Conservation (phyloP, 2,797 vertebrate genomes). For the Thamnophis elegans region DNA sequence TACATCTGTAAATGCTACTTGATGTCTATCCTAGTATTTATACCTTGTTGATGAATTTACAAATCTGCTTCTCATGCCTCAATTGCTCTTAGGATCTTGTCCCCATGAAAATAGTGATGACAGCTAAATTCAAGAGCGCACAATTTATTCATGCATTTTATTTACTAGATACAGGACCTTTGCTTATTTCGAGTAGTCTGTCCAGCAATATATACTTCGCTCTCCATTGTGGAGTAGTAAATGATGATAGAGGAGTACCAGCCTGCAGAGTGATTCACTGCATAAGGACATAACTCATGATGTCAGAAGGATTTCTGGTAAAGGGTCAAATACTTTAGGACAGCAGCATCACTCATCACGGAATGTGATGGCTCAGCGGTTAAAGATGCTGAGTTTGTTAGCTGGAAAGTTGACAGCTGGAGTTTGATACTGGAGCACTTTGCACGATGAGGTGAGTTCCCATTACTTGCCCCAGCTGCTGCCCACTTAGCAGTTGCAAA, state of each 20-base stretch:
- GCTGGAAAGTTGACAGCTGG: neutral
- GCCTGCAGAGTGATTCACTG: neutral
- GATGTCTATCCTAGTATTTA: neutral
- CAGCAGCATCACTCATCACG: neutral
- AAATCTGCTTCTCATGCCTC: neutral
- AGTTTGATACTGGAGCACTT: neutral
- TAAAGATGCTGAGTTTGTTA: neutral
- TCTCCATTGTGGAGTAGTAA: neutral
- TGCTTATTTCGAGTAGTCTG: neutral
- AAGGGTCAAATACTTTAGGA: neutral
- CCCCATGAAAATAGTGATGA: neutral
- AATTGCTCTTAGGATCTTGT: neutral
- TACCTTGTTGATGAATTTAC: neutral
- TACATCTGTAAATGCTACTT: too few species aligned
- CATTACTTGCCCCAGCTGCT: neutral
- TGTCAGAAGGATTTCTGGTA: neutral
- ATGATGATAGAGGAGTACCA: neutral
- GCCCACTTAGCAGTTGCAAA: neutral
- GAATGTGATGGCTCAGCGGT: neutral
- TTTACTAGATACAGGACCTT: neutral
- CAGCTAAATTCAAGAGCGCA: neutral
- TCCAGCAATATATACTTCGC: neutral
- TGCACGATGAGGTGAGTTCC: neutral
- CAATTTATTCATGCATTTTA: neutral
- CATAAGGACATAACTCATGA: neutral